Evolutionary conservation across 2,113 vertebrate genomes (phyloP).

Genomic region (Mixornis gularis): DNA sequence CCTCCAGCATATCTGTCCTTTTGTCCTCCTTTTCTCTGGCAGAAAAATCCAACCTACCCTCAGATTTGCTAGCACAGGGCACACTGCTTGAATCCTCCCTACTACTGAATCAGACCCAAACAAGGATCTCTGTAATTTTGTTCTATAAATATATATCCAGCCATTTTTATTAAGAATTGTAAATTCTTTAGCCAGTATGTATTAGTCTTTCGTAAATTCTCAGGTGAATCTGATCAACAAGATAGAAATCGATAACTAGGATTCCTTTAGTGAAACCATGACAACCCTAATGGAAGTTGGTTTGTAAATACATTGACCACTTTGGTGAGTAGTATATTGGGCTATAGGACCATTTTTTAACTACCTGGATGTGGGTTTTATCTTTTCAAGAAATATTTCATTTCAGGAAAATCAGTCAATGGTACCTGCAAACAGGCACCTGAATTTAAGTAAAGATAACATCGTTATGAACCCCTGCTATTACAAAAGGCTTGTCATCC

Average conservation of each 20-base stretch:
- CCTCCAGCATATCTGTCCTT: neutral
- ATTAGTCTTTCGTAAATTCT: neutral
- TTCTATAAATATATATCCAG: neutral
- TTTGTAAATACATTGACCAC: neutral
- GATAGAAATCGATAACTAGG: neutral
- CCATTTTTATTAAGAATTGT: neutral
- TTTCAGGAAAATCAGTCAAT: neutral
- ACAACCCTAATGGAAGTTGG: neutral
- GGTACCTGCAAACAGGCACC: neutral
- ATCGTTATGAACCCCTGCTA: neutral
- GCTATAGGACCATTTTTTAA: neutral
- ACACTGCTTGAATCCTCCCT: neutral
- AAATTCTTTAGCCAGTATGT: neutral
- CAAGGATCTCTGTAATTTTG: neutral
- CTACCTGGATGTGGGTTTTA: neutral
- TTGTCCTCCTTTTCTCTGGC: neutral
- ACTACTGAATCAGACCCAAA: neutral
- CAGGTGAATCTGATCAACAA: neutral
- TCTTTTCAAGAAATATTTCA: neutral
- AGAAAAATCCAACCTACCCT: neutral
- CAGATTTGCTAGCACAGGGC: neutral
- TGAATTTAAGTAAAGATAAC: neutral
- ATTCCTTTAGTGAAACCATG: neutral
- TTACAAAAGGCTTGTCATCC: neutral
- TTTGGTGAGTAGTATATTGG: neutral